A percentile compares a stretch with the other conserved stretches of the same genome.
These are phyloP conservation scores for Mimas tiliae DNA, from an alignment of 2,888 invertebrate genomes.

Conservation along the genomic window DNA sequence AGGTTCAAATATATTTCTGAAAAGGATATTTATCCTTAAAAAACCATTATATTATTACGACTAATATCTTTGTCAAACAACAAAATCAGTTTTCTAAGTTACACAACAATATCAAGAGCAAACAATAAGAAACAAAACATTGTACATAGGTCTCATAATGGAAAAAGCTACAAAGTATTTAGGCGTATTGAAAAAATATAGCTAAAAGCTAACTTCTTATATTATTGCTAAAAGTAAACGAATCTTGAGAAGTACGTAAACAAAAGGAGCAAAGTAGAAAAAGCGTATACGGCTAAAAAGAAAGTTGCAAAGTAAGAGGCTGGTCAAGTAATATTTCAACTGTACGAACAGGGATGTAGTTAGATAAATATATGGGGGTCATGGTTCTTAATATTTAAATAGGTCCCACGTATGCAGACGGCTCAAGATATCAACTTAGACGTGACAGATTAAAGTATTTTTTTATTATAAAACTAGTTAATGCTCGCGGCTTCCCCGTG, in stretches of 20 bases:
- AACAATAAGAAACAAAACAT: too few species aligned
- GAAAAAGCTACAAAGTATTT: not conserved
- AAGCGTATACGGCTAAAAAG: not conserved
- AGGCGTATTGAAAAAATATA: not conserved
- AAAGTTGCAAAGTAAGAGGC: slow-evolving; percentile 16
- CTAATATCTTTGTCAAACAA: too few species aligned
- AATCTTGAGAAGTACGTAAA: slow-evolving; percentile 7
- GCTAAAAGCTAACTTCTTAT: not conserved
- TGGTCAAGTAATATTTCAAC: slow-evolving; percentile 17
- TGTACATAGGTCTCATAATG: not conserved
- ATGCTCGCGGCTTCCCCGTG: too few species aligned
- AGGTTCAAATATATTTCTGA: too few species aligned
- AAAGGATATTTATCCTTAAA: too few species aligned
- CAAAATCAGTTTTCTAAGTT: too few species aligned
- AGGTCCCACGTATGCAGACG: too few species aligned
- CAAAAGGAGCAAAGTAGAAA: not conserved
- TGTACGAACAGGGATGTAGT: not conserved
- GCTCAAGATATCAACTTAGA: too few species aligned
- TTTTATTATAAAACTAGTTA: too few species aligned
- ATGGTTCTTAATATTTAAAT: not conserved
- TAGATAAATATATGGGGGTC: not conserved
- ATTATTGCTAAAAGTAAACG: slow-evolving; percentile 3
- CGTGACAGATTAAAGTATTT: too few species aligned
- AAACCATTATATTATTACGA: too few species aligned
- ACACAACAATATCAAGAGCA: too few species aligned